Evolutionary conservation across 2,797 vertebrate genomes (phyloP).

Genomic region (Setipinna tenuifilis): DNA sequence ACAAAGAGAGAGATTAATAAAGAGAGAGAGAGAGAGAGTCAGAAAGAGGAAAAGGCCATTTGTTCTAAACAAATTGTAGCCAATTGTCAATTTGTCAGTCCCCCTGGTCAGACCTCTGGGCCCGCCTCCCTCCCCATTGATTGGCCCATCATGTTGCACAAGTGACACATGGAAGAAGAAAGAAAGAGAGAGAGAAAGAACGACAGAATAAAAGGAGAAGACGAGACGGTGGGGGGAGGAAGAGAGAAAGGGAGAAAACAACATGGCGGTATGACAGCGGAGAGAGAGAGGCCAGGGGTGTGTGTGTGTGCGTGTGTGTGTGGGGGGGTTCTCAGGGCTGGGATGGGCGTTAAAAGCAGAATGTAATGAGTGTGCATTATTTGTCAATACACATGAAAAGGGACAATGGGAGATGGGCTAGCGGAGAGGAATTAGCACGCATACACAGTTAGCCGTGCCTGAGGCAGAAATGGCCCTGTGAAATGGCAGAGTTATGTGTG

Average conservation of each 20-base stretch:
- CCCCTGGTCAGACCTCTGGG: not conserved
- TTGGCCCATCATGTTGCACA: not conserved
- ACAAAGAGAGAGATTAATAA: too few relatives aligned
- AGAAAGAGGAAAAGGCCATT: too few relatives aligned
- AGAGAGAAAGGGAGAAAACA: too few relatives aligned
- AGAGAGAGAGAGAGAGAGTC: too few relatives aligned
- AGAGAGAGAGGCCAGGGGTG: not conserved
- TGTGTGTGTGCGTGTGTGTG: not conserved
- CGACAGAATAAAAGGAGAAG: not conserved
- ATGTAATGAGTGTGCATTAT: not conserved
- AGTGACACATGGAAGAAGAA: not conserved
- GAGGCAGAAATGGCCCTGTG: not conserved
- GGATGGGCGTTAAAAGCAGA: not conserved
- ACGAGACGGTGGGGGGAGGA: too few relatives aligned
- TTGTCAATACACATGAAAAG: not conserved
- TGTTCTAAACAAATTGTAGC: slow-evolving; percentile 18
- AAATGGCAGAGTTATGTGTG: not conserved
- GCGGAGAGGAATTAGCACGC: not conserved
- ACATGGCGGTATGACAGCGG: too few relatives aligned
- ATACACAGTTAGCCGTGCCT: not conserved
- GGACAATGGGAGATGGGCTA: not conserved
- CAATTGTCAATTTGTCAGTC: slow-evolving; percentile 41
- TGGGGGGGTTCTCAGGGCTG: too few relatives aligned
- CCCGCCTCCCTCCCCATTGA: not conserved
- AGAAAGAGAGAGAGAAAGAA: not conserved